Evolutionary conservation across 2,888 invertebrate species (phyloP).

Genomic region (Lampropteryx suffumata): DNA sequence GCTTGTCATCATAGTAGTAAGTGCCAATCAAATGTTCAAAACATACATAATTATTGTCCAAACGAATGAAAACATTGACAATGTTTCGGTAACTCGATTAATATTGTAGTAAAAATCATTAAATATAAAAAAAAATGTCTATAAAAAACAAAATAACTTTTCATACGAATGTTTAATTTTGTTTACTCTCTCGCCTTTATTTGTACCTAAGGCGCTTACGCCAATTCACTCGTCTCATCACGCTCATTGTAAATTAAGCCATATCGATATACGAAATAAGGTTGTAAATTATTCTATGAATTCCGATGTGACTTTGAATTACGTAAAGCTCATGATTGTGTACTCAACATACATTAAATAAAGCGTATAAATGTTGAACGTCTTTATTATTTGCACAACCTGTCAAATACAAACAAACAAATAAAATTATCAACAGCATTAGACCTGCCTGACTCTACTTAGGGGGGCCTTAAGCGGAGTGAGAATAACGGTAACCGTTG

Average conservation of each 20-base stretch:
- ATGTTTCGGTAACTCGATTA: constrained; percentile 53
- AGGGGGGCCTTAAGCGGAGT: too few relatives aligned
- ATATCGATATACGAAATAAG: constrained; percentile 62
- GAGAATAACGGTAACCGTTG: too few relatives aligned
- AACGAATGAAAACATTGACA: constrained; percentile 59
- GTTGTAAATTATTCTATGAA: constrained; percentile 77
- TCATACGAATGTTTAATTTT: too few relatives aligned
- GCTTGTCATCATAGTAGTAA: constrained; percentile 72
- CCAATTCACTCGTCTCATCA: constrained; percentile 36
- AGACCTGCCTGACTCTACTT: too few relatives aligned
- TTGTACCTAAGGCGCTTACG: not conserved
- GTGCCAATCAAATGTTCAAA: constrained; percentile 74
- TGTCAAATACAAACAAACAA: too few relatives aligned
- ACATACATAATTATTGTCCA: constrained; percentile 74
- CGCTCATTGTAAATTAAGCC: constrained; percentile 68
- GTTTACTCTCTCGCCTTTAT: too few relatives aligned
- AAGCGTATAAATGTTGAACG: constrained; percentile 68
- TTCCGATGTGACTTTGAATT: constrained; percentile 75
- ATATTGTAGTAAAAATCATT: constrained; percentile 34
- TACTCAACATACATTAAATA: constrained; percentile 76
- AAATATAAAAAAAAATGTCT: constrained; percentile 12
- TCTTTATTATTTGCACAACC: constrained; percentile 4
- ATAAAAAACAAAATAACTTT: constrained; percentile 4
- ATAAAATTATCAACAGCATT: too few relatives aligned
- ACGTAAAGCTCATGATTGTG: constrained; percentile 74